Conservation (phyloP, 2,113 vertebrate genomes). For the Prunella fulvescens region DNA sequence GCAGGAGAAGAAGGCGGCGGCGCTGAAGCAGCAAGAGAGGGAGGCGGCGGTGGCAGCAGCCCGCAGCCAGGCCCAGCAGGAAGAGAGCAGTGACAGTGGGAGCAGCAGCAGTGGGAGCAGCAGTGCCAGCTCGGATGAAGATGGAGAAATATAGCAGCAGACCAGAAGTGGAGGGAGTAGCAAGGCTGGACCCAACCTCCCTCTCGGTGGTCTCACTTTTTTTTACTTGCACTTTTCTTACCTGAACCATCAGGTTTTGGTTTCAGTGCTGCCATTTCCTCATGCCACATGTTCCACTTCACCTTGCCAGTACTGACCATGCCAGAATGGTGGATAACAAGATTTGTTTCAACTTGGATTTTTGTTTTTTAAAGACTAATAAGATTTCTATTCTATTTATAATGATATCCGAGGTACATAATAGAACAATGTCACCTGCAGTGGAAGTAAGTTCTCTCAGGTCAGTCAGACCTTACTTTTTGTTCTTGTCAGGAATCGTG, state of each 20-base stretch:
- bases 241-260: neutral
- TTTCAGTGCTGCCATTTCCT: constrained; percentile 32
- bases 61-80: constrained; percentile 64
- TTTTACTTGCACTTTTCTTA: constrained; percentile 7
- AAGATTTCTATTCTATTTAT: constrained; percentile 67
- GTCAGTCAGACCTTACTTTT: constrained; percentile 37
- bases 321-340: neutral
- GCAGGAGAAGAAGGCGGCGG: constrained; percentile 96
- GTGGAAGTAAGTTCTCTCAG: constrained; percentile 64
- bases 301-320: constrained; percentile 45
- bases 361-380: neutral
- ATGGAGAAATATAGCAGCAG: constrained; percentile 69
- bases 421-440: constrained; percentile 50
- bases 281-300: neutral
- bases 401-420: constrained; percentile 46
- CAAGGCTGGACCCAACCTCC: constrained; percentile 34
- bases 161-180: neutral
- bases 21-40: constrained; percentile 81
- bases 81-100: constrained; percentile 45
- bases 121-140: constrained; percentile 74
- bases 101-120: constrained; percentile 72
- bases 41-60: constrained; percentile 66
- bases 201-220: neutral
- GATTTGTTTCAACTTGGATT: constrained; percentile 31
- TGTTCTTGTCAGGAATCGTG: neutral